Evolutionary conservation across 2,888 invertebrate genomes (phyloP).

Genomic region (Lissocephala sabroskyi): DNA sequence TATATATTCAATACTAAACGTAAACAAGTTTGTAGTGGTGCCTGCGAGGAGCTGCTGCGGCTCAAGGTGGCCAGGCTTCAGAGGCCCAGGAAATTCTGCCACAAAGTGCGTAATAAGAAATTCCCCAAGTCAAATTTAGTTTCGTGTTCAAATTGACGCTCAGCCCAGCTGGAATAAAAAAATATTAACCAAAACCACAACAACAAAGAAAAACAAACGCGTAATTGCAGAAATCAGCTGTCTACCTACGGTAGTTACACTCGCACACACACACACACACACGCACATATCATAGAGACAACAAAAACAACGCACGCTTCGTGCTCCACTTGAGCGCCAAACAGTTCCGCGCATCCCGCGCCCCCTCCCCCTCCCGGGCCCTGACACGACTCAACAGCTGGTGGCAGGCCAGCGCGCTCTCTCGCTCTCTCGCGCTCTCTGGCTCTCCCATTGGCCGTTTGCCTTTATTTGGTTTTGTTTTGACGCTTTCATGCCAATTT

Average conservation of each 20-base stretch:
- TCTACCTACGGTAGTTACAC: slow-evolving; percentile 60
- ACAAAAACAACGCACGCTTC: slow-evolving; percentile 32
- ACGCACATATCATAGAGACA: slow-evolving; percentile 31
- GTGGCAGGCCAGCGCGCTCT: slow-evolving; percentile 12
- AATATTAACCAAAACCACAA: slow-evolving; percentile 29
- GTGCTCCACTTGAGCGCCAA: slow-evolving; percentile 42
- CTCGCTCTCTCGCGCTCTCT: slow-evolving; percentile 13
- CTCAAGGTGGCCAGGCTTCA: too few species aligned
- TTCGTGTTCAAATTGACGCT: too few species aligned
- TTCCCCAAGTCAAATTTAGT: too few species aligned
- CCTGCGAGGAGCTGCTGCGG: too few species aligned
- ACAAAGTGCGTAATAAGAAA: slow-evolving; percentile 38
- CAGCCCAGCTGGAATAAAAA: slow-evolving; percentile 10
- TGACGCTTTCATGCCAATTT: too few species aligned
- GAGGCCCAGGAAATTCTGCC: slow-evolving; percentile 23
- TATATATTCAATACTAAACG: too few species aligned
- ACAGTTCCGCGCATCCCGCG: slow-evolving; percentile 2
- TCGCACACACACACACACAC: slow-evolving; percentile 10
- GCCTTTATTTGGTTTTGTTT: slow-evolving; percentile 43
- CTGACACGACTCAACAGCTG: slow-evolving; percentile 24
- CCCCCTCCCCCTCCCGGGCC: slow-evolving; percentile 13
- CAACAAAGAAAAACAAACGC: slow-evolving; percentile 55
- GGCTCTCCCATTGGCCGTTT: slow-evolving; percentile 26
- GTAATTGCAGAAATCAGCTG: slow-evolving; percentile 71
- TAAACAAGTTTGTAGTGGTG: too few species aligned